Base-by-base conservation (phyloP, 1,140 invertebrate genomes). In the Maniola jurtina region DNA sequence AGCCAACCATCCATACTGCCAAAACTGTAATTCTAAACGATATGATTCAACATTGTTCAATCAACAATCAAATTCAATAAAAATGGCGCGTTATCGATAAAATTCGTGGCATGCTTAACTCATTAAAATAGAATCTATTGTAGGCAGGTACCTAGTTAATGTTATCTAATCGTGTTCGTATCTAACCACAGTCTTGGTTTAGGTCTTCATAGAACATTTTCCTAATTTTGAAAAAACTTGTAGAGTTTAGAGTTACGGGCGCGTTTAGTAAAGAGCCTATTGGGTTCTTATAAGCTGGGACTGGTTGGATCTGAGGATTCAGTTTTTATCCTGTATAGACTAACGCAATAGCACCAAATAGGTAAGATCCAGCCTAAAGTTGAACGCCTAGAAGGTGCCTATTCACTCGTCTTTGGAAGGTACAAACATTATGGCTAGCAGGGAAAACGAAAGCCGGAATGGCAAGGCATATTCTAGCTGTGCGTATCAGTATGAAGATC, bases 51-150 rank as follows among this genome's bases (percentile, higher is more conserved):
- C n/a, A n/a, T n/a, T n/a, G n/a, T n/a, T n/a, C n/a, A n/a, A n/a
- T n/a, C n/a, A n/a, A 47, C 14, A 47, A 47, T n/a, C 8, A 13
- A 52, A 6, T 52, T 2, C 48, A 52, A 54, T 54, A 40, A 61
- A 61, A 61, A 52, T 52, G 48, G 48, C 48, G 60, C 48, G 48
- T 38, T 48, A 61, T 15, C 13, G 47, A 61, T 61, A 61, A 61
- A 61, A 40, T 42, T 42, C 7, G 48, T 5, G 48, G 34, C 48
- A 61, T 14, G 33, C 40, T 52, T 14, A 13, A 35, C 47, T 36
- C 16, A 54, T 36, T 38, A 54, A 50, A 61, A 3, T 47, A 42
- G 25, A 42, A 25, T 45, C 7, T 13, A 47, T 33, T 47, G 58
- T 60, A 40, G 8, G 14, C 34, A 25, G 25, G 25, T 25, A 25